These are phyloP conservation scores for Microtus pennsylvanicus DNA, from an alignment of 2,113 vertebrate species.

Conservation along the genomic window DNA sequence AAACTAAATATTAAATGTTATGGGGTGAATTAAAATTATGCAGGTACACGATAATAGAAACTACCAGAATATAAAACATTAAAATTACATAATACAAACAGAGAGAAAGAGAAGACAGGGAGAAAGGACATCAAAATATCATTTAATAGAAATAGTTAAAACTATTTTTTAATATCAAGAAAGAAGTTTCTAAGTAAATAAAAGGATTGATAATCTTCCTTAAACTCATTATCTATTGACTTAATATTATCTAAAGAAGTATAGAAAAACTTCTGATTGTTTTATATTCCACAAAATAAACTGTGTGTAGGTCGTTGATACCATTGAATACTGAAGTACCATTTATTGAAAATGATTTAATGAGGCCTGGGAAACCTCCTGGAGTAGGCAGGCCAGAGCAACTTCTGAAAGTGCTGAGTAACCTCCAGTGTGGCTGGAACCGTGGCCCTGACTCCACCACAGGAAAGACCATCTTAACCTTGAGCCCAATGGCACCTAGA, in stretches of 20 bases:
- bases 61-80: background rate
- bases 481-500: no score
- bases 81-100: background rate
- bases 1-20: background rate
- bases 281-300: background rate
- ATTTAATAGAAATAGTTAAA: background rate
- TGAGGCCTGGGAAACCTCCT: no score
- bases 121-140: background rate
- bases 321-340: background rate
- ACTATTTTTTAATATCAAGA: background rate
- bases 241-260: slow-evolving; percentile 15
- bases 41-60: background rate
- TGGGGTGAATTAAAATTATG: background rate
- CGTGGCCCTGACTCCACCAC: no score
- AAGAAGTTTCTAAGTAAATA: background rate
- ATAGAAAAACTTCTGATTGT: background rate
- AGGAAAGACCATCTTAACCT: no score
- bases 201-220: background rate
- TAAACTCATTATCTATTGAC: background rate
- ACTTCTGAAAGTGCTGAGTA: no score
- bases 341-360: background rate
- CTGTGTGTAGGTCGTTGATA: background rate
- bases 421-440: no score
- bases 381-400: no score
- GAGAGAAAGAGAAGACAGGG: background rate